Conservation (phyloP, 2,888 invertebrate genomes). For the Pantelozetes paolii region DNA sequence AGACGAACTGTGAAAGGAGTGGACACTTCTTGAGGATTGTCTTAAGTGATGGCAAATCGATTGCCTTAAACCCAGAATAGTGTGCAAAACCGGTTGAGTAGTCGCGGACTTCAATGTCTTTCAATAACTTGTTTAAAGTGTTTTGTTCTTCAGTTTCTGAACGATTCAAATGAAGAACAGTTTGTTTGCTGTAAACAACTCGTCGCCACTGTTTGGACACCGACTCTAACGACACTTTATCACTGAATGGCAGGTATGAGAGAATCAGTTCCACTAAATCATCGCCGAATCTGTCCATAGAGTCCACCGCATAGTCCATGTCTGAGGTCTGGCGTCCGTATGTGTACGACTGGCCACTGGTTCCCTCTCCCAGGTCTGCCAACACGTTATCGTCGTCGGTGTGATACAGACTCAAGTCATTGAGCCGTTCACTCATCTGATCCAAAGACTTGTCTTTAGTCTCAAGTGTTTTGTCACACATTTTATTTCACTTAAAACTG, state of each 20-base stretch:
- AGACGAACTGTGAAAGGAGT: not conserved
- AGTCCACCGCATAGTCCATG: not conserved
- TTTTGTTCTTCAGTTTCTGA: conserved; percentile 30
- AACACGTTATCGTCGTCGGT: not conserved
- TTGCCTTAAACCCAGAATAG: conserved; percentile 7
- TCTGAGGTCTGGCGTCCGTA: not conserved
- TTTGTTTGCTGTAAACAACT: conserved; percentile 19
- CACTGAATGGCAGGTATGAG: conserved; percentile 32
- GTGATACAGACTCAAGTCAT: not conserved
- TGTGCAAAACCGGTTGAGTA: conserved; percentile 25
- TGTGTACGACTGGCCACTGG: not conserved
- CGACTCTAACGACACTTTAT: conserved; percentile 5
- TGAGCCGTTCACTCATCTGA: not conserved
- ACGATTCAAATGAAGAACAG: not conserved
- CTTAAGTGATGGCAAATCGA: not conserved
- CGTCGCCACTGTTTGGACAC: conserved; percentile 27
- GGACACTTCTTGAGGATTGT: conserved; percentile 25
- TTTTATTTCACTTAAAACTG: not conserved
- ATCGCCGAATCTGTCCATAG: conserved; percentile 31
- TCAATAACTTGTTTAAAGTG: conserved; percentile 24
- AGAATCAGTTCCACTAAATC: conserved; percentile 34
- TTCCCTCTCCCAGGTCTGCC: not conserved
- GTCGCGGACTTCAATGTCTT: conserved; percentile 18
- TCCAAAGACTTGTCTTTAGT: not conserved
- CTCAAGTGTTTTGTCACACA: not conserved